Evolutionary conservation across 2,113 vertebrate genomes (phyloP).

Genomic region (Australoheros scitulus): DNA sequence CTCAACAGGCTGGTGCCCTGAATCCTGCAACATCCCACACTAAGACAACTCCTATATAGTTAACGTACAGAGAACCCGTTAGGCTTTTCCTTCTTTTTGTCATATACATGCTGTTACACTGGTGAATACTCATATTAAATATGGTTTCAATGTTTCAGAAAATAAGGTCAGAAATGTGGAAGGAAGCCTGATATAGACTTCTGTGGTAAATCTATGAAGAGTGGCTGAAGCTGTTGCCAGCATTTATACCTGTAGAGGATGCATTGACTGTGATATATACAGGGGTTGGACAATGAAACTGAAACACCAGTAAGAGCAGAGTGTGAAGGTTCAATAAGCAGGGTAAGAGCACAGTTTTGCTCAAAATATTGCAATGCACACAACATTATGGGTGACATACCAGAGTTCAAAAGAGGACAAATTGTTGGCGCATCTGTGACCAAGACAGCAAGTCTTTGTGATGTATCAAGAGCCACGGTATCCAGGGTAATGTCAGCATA

Average conservation of each 20-base stretch:
- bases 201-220: neutral
- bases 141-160: neutral
- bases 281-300: too few species aligned
- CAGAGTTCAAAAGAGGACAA: too few species aligned
- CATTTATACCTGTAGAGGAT: neutral
- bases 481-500: too few species aligned
- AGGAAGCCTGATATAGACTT: neutral
- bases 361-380: too few species aligned
- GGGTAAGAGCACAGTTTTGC: too few species aligned
- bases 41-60: neutral
- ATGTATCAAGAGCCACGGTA: too few species aligned
- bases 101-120: neutral
- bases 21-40: neutral
- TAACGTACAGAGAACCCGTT: neutral
- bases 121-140: too few species aligned
- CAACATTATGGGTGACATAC: too few species aligned
- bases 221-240: neutral
- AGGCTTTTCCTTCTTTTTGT: neutral
- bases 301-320: too few species aligned
- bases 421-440: too few species aligned
- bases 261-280: neutral
- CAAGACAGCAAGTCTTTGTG: too few species aligned
- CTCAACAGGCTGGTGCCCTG: neutral
- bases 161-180: neutral
- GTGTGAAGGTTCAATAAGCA: too few species aligned